Conservation (phyloP, 1,140 invertebrate species). For the Octopus sinensis region DNA sequence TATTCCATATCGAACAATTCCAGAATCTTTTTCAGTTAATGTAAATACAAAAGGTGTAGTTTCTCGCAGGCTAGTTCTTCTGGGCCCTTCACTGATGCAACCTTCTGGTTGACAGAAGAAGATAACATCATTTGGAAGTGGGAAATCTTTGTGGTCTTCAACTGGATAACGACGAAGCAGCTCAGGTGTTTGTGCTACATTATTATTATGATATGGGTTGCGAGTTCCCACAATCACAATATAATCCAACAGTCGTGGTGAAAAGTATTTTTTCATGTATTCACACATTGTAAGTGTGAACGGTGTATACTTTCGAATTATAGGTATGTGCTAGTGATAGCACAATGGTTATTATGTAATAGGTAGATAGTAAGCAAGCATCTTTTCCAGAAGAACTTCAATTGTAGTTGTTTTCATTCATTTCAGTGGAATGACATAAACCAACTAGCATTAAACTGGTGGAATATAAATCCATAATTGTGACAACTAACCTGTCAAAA, state of each 20-base stretch:
- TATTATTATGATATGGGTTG: conserved; percentile 61
- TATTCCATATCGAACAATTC: conserved; percentile 76
- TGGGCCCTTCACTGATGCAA: conserved; percentile 83
- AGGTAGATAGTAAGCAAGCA: neutral
- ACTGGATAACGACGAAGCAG: conserved; percentile 81
- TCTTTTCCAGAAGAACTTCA: neutral
- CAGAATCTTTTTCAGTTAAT: conserved; percentile 97
- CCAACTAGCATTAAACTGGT: too few species aligned
- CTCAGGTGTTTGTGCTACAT: conserved; percentile 56
- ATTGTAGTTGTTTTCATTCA: too few species aligned
- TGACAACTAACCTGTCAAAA: too few species aligned
- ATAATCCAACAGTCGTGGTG: conserved; percentile 78
- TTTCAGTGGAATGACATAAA: too few species aligned
- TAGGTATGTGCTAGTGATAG: neutral
- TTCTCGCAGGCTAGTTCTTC: conserved; percentile 70
- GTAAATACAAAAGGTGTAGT: conserved; percentile 97
- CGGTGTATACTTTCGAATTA: neutral
- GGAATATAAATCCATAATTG: too few species aligned
- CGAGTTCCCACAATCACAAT: conserved; percentile 91
- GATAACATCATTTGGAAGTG: conserved; percentile 93
- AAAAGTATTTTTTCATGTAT: conserved; percentile 60
- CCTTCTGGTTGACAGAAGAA: conserved; percentile 99
- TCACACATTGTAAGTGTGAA: conserved; percentile 27
- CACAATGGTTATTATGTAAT: neutral
- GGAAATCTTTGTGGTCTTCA: conserved; percentile 94